phyloP scores from a whole-genome alignment of 2,113 vertebrate species.

The Sinocyclocheilus maitianheensis region DNA sequence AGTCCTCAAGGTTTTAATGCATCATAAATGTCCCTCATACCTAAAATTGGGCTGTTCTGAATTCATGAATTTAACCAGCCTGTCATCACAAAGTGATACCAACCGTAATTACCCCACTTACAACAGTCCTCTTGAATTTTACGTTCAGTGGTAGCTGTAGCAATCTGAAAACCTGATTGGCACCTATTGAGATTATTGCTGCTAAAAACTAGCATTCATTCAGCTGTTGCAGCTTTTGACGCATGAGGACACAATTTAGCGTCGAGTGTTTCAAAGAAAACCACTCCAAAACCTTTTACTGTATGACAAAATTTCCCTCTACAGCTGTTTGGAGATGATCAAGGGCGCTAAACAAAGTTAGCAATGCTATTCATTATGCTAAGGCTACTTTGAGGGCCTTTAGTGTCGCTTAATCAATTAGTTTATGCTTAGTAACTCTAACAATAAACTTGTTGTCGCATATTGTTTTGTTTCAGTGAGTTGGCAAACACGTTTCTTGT shows the following conservation, averaged over 20 bases:
- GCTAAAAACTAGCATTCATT: not conserved
- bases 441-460: not conserved
- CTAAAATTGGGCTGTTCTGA: not conserved
- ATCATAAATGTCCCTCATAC: not conserved
- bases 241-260: not conserved
- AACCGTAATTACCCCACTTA: not conserved
- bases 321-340: not conserved
- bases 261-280: not conserved
- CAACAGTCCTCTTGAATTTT: not conserved
- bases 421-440: not conserved
- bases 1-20: not conserved
- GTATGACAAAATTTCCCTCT: not conserved
- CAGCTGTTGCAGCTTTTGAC: not conserved
- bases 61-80: not conserved
- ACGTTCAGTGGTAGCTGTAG: not conserved
- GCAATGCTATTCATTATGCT: slow-evolving; percentile 2
- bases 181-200: not conserved
- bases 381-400: not conserved
- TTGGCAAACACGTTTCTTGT: slow-evolving; percentile 6
- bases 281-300: slow-evolving; percentile 20
- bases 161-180: not conserved
- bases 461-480: not conserved
- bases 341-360: not conserved
- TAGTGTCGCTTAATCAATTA: not conserved
- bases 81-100: not conserved